Conservation (phyloP, 2,888 invertebrate species). For the Zelleria hepariella region DNA sequence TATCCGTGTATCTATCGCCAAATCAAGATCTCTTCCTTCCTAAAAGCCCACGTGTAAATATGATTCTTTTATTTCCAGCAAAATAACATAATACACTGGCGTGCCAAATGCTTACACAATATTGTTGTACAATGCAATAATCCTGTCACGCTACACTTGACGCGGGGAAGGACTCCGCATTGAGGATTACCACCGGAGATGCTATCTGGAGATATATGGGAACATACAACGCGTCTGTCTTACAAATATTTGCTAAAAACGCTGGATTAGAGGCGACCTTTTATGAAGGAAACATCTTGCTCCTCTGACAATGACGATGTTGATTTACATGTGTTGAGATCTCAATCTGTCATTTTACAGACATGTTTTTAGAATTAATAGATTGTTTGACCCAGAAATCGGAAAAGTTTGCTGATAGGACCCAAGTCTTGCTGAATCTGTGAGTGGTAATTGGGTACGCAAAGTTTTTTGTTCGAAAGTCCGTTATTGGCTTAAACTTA, state of each 20-base stretch:
- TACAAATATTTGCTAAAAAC: constrained; percentile 17
- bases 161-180: constrained; percentile 44
- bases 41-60: neutral
- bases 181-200: constrained; percentile 48
- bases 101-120: neutral
- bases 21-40: neutral
- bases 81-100: neutral
- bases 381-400: too few relatives aligned
- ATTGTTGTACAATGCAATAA: constrained; percentile 59
- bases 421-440: too few relatives aligned
- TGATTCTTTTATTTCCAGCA: neutral
- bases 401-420: too few relatives aligned
- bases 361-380: too few relatives aligned
- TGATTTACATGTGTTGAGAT: neutral
- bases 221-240: constrained; percentile 11
- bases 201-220: constrained; percentile 13
- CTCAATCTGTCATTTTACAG: neutral
- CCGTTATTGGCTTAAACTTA: too few relatives aligned
- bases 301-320: neutral
- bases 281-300: neutral
- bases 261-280: constrained; percentile 3
- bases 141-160: constrained; percentile 68
- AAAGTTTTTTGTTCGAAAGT: too few relatives aligned
- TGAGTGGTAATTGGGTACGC: too few relatives aligned
- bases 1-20: neutral